These are phyloP conservation scores for Pangasius macronema DNA, from an alignment of 2,797 vertebrate genomes.

Conservation along the genomic window DNA sequence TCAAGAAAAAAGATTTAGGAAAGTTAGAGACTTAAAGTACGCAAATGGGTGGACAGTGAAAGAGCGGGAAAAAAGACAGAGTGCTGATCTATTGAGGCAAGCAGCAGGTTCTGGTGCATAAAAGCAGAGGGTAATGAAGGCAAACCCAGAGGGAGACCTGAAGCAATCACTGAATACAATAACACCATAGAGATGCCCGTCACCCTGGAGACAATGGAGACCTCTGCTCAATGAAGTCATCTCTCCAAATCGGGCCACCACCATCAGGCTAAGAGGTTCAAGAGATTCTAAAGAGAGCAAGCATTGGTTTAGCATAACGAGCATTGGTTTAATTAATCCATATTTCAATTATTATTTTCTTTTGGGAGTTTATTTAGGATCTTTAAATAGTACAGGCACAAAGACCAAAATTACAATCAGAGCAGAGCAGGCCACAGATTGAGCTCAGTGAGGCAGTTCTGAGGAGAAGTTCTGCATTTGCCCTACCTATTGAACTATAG, in stretches of 20 bases:
- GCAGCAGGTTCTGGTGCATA: conserved; percentile 21
- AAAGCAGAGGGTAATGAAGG: conserved; percentile 43
- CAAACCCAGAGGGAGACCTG: conserved; percentile 43
- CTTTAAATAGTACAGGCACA: conserved; percentile 12
- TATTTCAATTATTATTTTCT: conserved; percentile 18
- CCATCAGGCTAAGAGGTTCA: conserved; percentile 53
- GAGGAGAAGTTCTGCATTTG: conserved; percentile 11
- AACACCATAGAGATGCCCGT: conserved; percentile 60
- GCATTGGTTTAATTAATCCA: conserved; percentile 36
- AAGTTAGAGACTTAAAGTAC: not conserved
- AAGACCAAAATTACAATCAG: conserved; percentile 20
- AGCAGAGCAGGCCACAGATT: not conserved
- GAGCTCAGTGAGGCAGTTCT: not conserved
- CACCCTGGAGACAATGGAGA: conserved; percentile 71
- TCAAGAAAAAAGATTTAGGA: not conserved
- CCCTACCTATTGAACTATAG: conserved; percentile 19
- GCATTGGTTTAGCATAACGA: conserved; percentile 21
- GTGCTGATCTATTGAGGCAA: conserved; percentile 27
- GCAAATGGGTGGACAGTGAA: conserved; percentile 10
- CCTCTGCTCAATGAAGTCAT: conserved; percentile 71
- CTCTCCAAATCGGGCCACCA: conserved; percentile 56
- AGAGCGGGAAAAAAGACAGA: conserved; percentile 31
- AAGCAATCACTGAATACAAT: conserved; percentile 52
- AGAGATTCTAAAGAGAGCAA: conserved; percentile 29
- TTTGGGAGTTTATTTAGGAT: conserved; percentile 16